Evolutionary conservation across 2,888 invertebrate genomes (phyloP).

Genomic region (Monoplex corrugatus): DNA sequence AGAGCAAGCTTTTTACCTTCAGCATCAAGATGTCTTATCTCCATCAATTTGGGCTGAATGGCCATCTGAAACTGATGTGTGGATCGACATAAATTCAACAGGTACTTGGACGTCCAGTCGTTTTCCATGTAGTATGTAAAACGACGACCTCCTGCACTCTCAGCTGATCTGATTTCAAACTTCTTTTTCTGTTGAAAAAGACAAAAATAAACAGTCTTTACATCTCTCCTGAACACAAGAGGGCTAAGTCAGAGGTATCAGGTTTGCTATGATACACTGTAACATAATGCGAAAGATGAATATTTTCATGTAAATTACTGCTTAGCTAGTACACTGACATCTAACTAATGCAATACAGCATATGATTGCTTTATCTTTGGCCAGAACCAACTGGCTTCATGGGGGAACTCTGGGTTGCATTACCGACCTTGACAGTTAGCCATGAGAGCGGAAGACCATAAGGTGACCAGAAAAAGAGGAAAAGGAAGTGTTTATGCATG

Average conservation of each 20-base stretch:
- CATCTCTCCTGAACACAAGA: background rate
- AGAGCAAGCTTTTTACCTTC: conserved; percentile 88
- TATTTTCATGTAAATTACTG: too few species aligned
- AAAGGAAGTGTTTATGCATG: too few species aligned
- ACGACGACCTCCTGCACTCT: conserved; percentile 84
- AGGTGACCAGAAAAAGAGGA: too few species aligned
- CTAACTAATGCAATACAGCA: too few species aligned
- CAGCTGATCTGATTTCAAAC: conserved; percentile 96
- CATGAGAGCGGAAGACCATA: too few species aligned
- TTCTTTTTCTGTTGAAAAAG: conserved; percentile 88
- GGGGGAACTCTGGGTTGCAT: too few species aligned
- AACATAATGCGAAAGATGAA: too few species aligned
- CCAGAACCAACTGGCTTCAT: too few species aligned
- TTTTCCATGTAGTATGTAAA: conserved; percentile 94
- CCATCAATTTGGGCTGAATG: conserved; percentile 90
- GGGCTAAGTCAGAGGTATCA: background rate
- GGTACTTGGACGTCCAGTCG: conserved; percentile 96
- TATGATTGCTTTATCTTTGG: too few species aligned
- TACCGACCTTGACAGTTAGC: too few species aligned
- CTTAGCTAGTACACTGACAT: too few species aligned
- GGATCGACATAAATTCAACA: conserved; percentile 92
- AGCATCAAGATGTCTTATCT: conserved; percentile 91
- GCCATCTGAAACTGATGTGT: conserved; percentile 98
- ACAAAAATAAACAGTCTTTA: conserved; percentile 47
- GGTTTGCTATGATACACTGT: too few species aligned